These are phyloP conservation scores for Drymodes brunneopygia DNA, from an alignment of 2,113 vertebrate genomes.

Conservation along the genomic window DNA sequence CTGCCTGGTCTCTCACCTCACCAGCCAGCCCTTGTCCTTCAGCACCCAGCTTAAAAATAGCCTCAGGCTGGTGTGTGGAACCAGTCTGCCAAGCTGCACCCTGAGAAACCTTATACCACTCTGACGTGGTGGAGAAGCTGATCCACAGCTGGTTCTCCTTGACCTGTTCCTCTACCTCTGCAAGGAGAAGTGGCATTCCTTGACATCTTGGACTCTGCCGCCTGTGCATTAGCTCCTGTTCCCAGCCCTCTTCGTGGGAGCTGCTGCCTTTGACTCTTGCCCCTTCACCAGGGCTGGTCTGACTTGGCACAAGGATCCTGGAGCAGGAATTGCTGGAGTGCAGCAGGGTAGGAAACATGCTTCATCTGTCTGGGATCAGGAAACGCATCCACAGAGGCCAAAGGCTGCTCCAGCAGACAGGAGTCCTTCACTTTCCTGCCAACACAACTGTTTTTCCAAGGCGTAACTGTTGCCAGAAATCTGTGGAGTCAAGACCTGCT, in stretches of 20 bases:
- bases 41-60: not conserved
- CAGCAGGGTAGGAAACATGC: accelerated
- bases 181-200: not conserved
- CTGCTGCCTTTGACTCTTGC: not conserved
- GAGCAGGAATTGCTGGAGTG: not conserved
- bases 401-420: not conserved
- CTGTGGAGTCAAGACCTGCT: not conserved
- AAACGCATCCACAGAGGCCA: not conserved
- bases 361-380: slow-evolving; percentile 29
- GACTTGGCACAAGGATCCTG: not conserved
- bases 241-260: not conserved
- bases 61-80: not conserved
- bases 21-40: not conserved
- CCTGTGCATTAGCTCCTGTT: not conserved
- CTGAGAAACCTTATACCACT: not conserved
- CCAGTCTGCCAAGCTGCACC: not conserved
- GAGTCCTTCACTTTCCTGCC: not conserved
- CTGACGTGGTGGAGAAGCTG: not conserved
- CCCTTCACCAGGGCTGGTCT: accelerated
- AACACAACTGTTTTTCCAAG: slow-evolving; percentile 49
- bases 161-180: not conserved
- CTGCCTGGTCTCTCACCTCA: not conserved
- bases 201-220: not conserved
- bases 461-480: slow-evolving; percentile 7
- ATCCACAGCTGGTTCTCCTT: not conserved